Base-by-base conservation (phyloP, 2,888 invertebrate genomes). In the Zygothrica quintamaculata region DNA sequence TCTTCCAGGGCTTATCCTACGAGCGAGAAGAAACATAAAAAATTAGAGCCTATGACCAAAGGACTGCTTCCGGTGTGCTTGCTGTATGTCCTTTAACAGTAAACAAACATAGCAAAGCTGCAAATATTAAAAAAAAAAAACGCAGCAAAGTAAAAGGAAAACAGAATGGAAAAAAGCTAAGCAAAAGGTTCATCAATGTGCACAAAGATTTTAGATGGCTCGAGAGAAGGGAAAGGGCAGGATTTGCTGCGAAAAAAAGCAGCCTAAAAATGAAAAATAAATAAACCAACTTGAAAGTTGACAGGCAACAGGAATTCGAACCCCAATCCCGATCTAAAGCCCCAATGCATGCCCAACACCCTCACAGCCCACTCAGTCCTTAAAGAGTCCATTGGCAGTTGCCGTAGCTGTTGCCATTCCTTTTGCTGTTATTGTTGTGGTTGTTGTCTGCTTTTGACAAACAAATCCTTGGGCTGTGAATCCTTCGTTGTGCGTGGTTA, bases 401-500 rank as follows among this genome's bases (percentile, higher is more conserved):
- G 13, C n/a, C n/a, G n/a, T n/a, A n/a, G n/a, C n/a, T n/a, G n/a
- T n/a, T n/a, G n/a, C n/a, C n/a, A n/a, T n/a, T n/a, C n/a, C n/a
- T n/a, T n/a, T 51, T 48, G 43, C 47, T 42, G 46, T 22, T 50
- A 65, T 29, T 60, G 62, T 42, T 67, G 58, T 69, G 48, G 62
- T 55, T 65, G 71, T 71, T 84, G 68, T 80, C 84, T 84, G 86
- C 70, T 76, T 84, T 70, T 84, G 80, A 86, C 82, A 84, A 86
- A 86, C 84, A 86, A 84, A 84, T 84, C 86, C 84, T 85, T 67
- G 71, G 86, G 80, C 84, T 62, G 71, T 51, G 73, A 79, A 84
- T 74, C 70, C 80, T 73, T 73, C 81, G 84, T 72, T 84, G 77
- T 81, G 78, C 81, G 77, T 84, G 81, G 87, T 77, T 84, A 84